phyloP scores from a whole-genome alignment of 2,888 invertebrate species.

The Cabera pusaria region DNA sequence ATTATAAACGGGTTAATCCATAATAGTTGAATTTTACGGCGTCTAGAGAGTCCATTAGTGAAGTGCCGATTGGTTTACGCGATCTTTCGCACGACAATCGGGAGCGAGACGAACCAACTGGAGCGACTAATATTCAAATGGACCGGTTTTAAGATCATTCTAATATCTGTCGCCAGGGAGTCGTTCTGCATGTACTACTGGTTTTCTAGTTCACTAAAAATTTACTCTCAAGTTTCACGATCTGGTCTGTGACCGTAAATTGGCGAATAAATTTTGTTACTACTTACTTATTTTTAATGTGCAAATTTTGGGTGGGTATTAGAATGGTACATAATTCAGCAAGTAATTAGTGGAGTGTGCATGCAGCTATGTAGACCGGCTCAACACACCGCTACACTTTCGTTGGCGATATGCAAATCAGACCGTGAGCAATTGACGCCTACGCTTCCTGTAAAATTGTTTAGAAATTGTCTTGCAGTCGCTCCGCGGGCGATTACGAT shows the following conservation, averaged over 20 bases:
- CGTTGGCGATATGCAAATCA: slow-evolving; percentile 74
- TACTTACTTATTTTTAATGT: slow-evolving; percentile 24
- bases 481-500: slow-evolving; percentile 48
- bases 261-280: slow-evolving; percentile 23
- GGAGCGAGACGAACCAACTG: slow-evolving; percentile 70
- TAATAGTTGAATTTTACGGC: slow-evolving; percentile 65
- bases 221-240: slow-evolving; percentile 37
- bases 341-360: slow-evolving; percentile 36
- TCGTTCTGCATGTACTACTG: slow-evolving; percentile 51
- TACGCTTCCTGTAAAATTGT: slow-evolving; percentile 50
- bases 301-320: slow-evolving; percentile 25
- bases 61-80: slow-evolving; percentile 55
- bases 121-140: slow-evolving; percentile 75
- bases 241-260: slow-evolving; percentile 29
- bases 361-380: slow-evolving; percentile 56
- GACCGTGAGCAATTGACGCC: slow-evolving; percentile 63
- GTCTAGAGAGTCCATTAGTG: slow-evolving; percentile 56
- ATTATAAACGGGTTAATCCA: slow-evolving; percentile 63
- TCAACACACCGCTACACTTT: slow-evolving; percentile 68
- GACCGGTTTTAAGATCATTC: slow-evolving; percentile 57
- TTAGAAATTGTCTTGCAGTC: slow-evolving; percentile 44
- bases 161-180: slow-evolving; percentile 41
- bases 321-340: slow-evolving; percentile 27
- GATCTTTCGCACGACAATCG: slow-evolving; percentile 76
- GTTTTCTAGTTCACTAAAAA: slow-evolving; percentile 47